Evolutionary conservation across 1,140 invertebrate species (phyloP).

Genomic region (Laupala kohalensis): DNA sequence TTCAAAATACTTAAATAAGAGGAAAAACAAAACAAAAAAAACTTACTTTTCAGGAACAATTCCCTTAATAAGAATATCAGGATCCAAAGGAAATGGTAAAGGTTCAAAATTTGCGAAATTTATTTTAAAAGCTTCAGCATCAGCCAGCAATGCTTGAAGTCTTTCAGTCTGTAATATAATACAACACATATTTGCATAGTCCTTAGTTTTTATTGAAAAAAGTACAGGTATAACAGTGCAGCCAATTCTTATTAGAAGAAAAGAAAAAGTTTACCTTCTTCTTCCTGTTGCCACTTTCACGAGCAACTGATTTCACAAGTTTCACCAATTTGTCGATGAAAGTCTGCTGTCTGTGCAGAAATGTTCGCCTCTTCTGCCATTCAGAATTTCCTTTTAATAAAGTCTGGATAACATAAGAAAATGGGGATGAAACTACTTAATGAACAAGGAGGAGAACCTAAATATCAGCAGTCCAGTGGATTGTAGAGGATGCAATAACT

Average conservation of each 20-base stretch:
- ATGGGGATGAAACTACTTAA: too few relatives aligned
- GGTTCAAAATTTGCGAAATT: conserved; percentile 88
- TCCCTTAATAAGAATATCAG: conserved; percentile 76
- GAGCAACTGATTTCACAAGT: conserved; percentile 79
- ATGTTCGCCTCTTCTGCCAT: conserved; percentile 52
- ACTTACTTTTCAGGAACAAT: conserved; percentile 67
- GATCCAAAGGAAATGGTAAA: conserved; percentile 87
- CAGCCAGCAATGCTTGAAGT: conserved; percentile 66
- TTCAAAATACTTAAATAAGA: background rate
- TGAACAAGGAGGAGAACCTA: too few relatives aligned
- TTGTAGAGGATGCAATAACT: too few relatives aligned
- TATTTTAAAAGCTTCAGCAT: conserved; percentile 67
- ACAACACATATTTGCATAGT: background rate
- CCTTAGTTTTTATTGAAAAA: background rate
- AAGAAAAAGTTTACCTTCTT: conserved; percentile 50
- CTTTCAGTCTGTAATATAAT: conserved; percentile 49
- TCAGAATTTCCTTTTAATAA: conserved; percentile 44
- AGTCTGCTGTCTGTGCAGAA: conserved; percentile 67
- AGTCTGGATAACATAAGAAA: conserved; percentile 19
- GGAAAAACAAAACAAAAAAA: background rate
- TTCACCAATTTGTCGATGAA: conserved; percentile 85
- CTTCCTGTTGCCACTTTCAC: conserved; percentile 81
- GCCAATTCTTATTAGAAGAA: background rate
- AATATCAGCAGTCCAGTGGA: too few relatives aligned
- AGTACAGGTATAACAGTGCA: background rate